Conservation (phyloP, 2,797 vertebrate genomes). For the Betta splendens region DNA sequence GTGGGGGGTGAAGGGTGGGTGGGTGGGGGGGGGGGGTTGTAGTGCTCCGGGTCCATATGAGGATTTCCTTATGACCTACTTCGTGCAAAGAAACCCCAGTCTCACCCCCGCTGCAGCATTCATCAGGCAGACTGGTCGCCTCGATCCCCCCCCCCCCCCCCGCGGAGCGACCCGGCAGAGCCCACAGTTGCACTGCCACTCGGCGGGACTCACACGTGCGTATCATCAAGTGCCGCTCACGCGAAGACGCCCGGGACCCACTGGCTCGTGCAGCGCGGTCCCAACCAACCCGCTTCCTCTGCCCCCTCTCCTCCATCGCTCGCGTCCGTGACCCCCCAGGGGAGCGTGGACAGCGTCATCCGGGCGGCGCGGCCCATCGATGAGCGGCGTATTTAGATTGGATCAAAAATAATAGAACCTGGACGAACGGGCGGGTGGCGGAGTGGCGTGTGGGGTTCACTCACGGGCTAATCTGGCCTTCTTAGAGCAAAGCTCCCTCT, state of each 20-base stretch:
- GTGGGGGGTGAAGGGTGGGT: background rate
- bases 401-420: constrained; percentile 59
- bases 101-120: constrained; percentile 47
- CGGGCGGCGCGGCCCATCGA: constrained; percentile 50
- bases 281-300: constrained; percentile 76
- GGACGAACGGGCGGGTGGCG: constrained; percentile 39
- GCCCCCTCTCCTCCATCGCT: constrained; percentile 25
- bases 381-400: constrained; percentile 56
- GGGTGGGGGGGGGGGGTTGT: constrained; percentile 28
- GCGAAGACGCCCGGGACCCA: too few relatives aligned
- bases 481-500: constrained; percentile 50
- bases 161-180: constrained; percentile 49
- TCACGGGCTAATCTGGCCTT: constrained; percentile 64
- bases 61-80: constrained; percentile 76
- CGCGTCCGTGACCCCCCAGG: constrained; percentile 31
- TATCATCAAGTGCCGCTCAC: constrained; percentile 11
- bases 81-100: constrained; percentile 51
- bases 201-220: constrained; percentile 43
- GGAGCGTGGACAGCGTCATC: constrained; percentile 66
- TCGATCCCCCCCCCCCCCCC: constrained; percentile 71
- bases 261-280: too few relatives aligned
- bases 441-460: constrained; percentile 58
- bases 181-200: constrained; percentile 49
- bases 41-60: too few relatives aligned
- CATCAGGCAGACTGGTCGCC: constrained; percentile 54